Evolutionary conservation across 1,140 invertebrate species (phyloP), one percentile per base, ranked within the genome.

Genomic region (Zaprionus kolodkinae): DNA sequence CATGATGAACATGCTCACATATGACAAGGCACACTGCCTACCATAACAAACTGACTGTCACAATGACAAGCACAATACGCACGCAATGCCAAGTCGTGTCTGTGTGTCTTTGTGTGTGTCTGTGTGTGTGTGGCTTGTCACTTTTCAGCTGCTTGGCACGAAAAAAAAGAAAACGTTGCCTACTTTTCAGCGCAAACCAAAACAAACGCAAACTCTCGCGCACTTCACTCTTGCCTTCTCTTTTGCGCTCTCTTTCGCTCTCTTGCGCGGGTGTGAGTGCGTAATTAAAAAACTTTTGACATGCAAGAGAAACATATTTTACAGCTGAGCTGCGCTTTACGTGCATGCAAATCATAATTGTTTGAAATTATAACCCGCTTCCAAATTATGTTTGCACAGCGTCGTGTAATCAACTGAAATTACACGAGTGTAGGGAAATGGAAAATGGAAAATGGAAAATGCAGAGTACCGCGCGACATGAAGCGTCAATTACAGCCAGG

Each of bases 271-370:
- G 17, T 50, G 21, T 82, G 60, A 33, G 21, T 56, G 68, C 72
- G 71, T 86, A 87, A 86, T 86, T 86, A 87, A 82, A 87, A 86
- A 86, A 86, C 61, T 86, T 86, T 87, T 87, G 45, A 78, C 76
- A 74, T 60, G 66, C 57, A 64, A 70, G 56, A 65, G 70, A 73
- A 67, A 54, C 71, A 70, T 61, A 86, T 61, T 78, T 72, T 45
- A 62, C 64, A 81, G 66, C 78, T 79, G 76, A 72, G 74, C 67
- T 81, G 60, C 78, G 71, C 69, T 79, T 79, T 25, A 50, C 45
- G 45, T 50, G 45, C 45, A 79, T 79, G 79, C 69, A 86, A 81
- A 86, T 87, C 81, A 61, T 82, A 76, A 82, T 81, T 79, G 60
- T 72, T 71, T 40, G 70, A 86, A 79, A 81, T 81, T 77, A 87